Conservation (phyloP, 2,797 vertebrate species). For the Xiphophorus birchmanni region DNA sequence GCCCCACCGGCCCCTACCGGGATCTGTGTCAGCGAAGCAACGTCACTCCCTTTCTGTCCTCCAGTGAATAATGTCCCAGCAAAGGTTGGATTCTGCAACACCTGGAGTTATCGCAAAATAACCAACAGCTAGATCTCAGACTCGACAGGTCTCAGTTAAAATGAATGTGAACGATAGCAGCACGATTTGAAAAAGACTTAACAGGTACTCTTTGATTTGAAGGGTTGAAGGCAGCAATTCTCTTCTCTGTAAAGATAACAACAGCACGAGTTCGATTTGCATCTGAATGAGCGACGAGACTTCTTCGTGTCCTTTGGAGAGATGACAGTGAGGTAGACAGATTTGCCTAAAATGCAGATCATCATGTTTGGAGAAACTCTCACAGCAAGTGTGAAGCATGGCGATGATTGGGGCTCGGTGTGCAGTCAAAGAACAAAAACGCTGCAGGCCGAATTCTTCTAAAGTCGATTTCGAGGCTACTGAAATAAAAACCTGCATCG, state of each 20-base stretch:
- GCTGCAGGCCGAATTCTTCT: no score
- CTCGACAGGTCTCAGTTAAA: background rate
- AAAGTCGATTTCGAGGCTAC: no score
- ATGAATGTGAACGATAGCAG: background rate
- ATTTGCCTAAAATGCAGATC: background rate
- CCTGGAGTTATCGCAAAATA: background rate
- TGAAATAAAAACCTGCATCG: background rate
- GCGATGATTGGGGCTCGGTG: background rate
- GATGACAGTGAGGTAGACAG: background rate
- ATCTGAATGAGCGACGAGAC: background rate
- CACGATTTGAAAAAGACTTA: background rate
- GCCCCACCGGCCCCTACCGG: background rate
- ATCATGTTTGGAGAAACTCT: background rate
- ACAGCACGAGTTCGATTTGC: background rate
- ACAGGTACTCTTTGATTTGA: background rate
- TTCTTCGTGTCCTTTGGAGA: background rate
- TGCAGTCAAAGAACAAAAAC: background rate
- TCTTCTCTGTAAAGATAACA: background rate
- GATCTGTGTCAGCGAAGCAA: background rate
- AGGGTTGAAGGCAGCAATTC: background rate
- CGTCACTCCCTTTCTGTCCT: background rate
- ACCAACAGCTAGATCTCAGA: background rate
- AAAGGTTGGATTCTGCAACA: background rate
- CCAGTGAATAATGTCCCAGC: background rate
- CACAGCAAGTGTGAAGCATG: background rate